phyloP scores from a whole-genome alignment of 2,888 invertebrate species.

The Acleris literana region DNA sequence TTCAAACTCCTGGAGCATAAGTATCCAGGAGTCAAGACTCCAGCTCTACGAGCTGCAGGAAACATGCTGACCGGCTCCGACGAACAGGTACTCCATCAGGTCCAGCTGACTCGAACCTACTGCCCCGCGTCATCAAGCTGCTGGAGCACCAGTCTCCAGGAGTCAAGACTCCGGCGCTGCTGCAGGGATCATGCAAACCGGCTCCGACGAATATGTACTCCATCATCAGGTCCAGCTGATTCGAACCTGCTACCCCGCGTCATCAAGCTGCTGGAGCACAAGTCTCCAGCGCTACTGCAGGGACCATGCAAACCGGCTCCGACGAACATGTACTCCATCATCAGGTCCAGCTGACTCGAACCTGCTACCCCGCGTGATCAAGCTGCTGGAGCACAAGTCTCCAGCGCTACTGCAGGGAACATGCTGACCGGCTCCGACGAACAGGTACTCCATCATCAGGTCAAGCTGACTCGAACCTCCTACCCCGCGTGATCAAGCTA shows the following conservation, averaged over 20 bases:
- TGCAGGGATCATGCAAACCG: slow-evolving; percentile 97
- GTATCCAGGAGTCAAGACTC: slow-evolving; percentile 87
- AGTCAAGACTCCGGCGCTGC: slow-evolving; percentile 93
- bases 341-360: slow-evolving; percentile 86
- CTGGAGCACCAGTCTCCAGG: slow-evolving; percentile 85
- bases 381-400: slow-evolving; percentile 88
- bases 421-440: slow-evolving; percentile 96
- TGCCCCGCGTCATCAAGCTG: slow-evolving; percentile 87
- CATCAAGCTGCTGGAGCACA: slow-evolving; percentile 87
- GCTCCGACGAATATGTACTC: slow-evolving; percentile 91
- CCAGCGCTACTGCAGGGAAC: slow-evolving; percentile 96
- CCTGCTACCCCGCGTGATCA: slow-evolving; percentile 87
- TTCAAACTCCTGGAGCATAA: slow-evolving; percentile 87
- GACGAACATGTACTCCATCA: slow-evolving; percentile 87
- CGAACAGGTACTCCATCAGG: slow-evolving; percentile 83
- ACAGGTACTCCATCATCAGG: slow-evolving; percentile 83
- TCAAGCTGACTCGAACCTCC: slow-evolving; percentile 87
- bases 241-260: slow-evolving; percentile 86
- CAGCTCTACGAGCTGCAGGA: slow-evolving; percentile 93
- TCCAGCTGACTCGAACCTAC: slow-evolving; percentile 87
- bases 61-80: slow-evolving; percentile 98
- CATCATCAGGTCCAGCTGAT: no score
- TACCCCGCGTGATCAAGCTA: slow-evolving; percentile 87
- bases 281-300: slow-evolving; percentile 95
- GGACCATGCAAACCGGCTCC: slow-evolving; percentile 97